Percentiles rank a stretch among this genome's conserved stretches.
Conservation (phyloP, 2,113 vertebrate species). For the Poeciliopsis retropinna region DNA sequence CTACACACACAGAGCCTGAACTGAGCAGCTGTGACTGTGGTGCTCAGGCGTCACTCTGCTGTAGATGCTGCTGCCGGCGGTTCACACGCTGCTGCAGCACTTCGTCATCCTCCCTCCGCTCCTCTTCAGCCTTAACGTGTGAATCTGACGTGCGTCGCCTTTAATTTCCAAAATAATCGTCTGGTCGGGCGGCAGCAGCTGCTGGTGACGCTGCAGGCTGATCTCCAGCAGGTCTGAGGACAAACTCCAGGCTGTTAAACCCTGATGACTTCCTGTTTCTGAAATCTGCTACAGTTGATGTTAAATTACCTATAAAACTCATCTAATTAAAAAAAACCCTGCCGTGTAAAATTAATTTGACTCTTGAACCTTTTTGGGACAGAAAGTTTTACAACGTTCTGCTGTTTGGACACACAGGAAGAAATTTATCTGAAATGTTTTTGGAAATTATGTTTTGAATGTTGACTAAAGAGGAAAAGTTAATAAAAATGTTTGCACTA, state of each 20-base stretch:
- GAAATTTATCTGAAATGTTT: too few species aligned
- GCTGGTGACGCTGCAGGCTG: not conserved
- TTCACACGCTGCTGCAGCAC: not conserved
- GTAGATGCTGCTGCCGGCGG: conserved; percentile 2
- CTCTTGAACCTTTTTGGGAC: too few species aligned
- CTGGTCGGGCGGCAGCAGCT: not conserved
- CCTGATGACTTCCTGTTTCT: not conserved
- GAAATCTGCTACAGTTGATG: not conserved
- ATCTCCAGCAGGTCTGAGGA: too few species aligned
- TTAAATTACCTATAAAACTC: too few species aligned
- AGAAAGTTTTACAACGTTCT: too few species aligned
- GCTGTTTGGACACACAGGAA: too few species aligned
- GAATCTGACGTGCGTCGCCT: conserved; percentile 10
- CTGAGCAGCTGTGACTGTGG: conserved; percentile 11
- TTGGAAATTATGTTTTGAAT: too few species aligned
- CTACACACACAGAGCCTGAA: not conserved
- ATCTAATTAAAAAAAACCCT: too few species aligned
- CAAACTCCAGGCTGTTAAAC: too few species aligned
- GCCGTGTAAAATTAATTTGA: too few species aligned
- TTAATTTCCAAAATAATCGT: not conserved
- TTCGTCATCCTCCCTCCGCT: not conserved
- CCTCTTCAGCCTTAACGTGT: not conserved
- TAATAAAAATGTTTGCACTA: too few species aligned
- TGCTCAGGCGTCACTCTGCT: not conserved
- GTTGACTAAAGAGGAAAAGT: too few species aligned